Conservation (phyloP, 2,113 vertebrate species). For the Sebastes schlegelii region DNA sequence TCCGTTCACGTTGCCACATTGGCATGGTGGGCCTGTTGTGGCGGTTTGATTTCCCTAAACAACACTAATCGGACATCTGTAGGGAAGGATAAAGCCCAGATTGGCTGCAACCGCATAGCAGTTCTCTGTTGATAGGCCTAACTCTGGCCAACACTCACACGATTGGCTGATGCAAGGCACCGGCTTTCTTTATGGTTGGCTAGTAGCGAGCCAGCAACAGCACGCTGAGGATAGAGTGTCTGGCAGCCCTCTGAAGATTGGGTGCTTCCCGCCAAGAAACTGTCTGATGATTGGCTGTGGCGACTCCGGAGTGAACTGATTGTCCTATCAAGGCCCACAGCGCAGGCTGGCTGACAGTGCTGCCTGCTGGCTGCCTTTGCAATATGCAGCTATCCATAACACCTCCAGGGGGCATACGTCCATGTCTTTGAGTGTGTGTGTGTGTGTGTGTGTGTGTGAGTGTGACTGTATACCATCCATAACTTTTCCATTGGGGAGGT, state of each 20-base stretch:
- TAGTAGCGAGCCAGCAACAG: slow-evolving; percentile 61
- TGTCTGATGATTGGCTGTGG: slow-evolving; percentile 75
- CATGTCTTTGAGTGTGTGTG: slow-evolving; percentile 47
- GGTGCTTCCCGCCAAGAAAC: slow-evolving; percentile 74
- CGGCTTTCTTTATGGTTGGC: slow-evolving; percentile 74
- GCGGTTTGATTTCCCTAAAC: slow-evolving; percentile 77
- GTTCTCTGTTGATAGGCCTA: slow-evolving; percentile 75
- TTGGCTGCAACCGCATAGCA: slow-evolving; percentile 68
- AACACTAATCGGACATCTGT: slow-evolving; percentile 83
- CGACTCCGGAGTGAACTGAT: slow-evolving; percentile 72
- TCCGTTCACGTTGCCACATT: slow-evolving; percentile 45
- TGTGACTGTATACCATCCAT: slow-evolving; percentile 65
- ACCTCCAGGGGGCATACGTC: slow-evolving; percentile 73
- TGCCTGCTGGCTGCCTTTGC: slow-evolving; percentile 78
- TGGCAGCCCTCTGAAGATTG: slow-evolving; percentile 77
- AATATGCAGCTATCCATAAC: slow-evolving; percentile 73
- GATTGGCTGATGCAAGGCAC: slow-evolving; percentile 65
- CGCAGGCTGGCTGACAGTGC: slow-evolving; percentile 60
- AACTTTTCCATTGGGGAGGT: slow-evolving; percentile 67
- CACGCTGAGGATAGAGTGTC: slow-evolving; percentile 70
- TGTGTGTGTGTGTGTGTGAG: slow-evolving; percentile 9
- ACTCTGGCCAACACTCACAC: slow-evolving; percentile 64
- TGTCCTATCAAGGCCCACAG: slow-evolving; percentile 76
- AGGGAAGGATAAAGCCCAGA: slow-evolving; percentile 80
- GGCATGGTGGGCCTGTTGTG: slow-evolving; percentile 66